A percentile compares a stretch with the other conserved stretches of the same genome.
phyloP scores from a whole-genome alignment of 2,888 invertebrate species.

The Spialia ferax region DNA sequence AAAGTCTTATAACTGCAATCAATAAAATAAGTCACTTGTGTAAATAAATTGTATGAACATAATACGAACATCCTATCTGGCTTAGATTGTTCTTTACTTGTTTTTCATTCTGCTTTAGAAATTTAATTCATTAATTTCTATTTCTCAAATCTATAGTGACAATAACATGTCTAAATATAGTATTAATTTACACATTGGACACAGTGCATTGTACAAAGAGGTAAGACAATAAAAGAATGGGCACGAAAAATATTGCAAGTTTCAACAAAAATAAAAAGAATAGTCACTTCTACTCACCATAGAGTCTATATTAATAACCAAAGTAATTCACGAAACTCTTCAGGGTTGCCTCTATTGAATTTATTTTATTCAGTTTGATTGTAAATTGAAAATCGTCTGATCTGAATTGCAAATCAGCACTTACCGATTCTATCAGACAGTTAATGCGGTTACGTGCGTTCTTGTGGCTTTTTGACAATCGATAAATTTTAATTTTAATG shows the following conservation, averaged over 20 bases:
- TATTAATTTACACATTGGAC: too few relatives aligned
- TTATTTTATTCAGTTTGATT: slow-evolving; percentile 80
- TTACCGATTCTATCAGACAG: slow-evolving; percentile 51
- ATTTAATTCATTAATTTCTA: too few relatives aligned
- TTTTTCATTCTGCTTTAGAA: too few relatives aligned
- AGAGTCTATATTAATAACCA: not conserved
- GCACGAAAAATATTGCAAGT: not conserved
- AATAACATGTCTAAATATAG: too few relatives aligned
- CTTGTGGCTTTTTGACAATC: slow-evolving; percentile 11
- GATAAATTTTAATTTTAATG: slow-evolving; percentile 5
- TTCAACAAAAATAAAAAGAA: not conserved
- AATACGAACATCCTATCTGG: too few relatives aligned
- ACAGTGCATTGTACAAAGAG: not conserved
- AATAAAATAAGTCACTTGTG: too few relatives aligned
- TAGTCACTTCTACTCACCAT: not conserved
- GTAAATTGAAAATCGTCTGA: slow-evolving; percentile 76
- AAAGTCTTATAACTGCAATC: too few relatives aligned
- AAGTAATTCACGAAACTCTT: slow-evolving; percentile 25
- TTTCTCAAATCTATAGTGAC: too few relatives aligned
- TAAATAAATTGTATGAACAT: too few relatives aligned
- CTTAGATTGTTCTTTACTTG: too few relatives aligned
- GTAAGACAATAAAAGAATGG: too few relatives aligned
- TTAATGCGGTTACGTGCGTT: slow-evolving; percentile 53
- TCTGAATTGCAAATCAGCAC: slow-evolving; percentile 73
- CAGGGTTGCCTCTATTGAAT: slow-evolving; percentile 60